These are phyloP conservation scores for Drosophila fungiperda DNA, from an alignment of 2,888 invertebrate species.

Conservation along the genomic window DNA sequence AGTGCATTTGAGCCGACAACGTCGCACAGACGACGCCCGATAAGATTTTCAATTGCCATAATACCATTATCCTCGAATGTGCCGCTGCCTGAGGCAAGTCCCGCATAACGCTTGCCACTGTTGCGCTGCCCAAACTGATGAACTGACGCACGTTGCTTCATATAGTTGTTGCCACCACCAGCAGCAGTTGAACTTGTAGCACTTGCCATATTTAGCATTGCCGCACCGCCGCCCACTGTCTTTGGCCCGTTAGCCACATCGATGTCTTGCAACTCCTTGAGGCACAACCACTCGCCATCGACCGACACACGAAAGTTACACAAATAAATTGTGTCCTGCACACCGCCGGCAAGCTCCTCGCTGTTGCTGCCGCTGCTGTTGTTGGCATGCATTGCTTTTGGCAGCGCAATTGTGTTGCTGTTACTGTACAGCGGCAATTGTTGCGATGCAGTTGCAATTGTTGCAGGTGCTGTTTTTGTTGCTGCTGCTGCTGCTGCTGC, in stretches of 20 bases:
- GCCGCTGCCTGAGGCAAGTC: slow-evolving; percentile 58
- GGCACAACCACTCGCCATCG: slow-evolving; percentile 98
- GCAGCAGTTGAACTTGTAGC: slow-evolving; percentile 10
- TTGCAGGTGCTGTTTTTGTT: slow-evolving; percentile 28
- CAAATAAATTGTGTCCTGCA: slow-evolving; percentile 97
- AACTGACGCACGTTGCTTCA: slow-evolving; percentile 50
- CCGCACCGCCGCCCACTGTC: slow-evolving; percentile 61
- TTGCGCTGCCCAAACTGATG: slow-evolving; percentile 70
- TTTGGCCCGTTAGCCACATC: slow-evolving; percentile 87
- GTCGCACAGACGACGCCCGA: slow-evolving; percentile 82
- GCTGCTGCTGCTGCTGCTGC: slow-evolving; percentile 55
- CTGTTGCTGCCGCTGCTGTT: slow-evolving; percentile 56
- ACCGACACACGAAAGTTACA: slow-evolving; percentile 99
- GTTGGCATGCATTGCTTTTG: slow-evolving; percentile 85
- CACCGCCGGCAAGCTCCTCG: slow-evolving; percentile 87
- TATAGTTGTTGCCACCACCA: slow-evolving; percentile 14
- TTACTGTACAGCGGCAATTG: slow-evolving; percentile 64
- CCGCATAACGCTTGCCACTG: slow-evolving; percentile 74
- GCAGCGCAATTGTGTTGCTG: slow-evolving; percentile 83
- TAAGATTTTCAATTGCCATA: slow-evolving; percentile 84
- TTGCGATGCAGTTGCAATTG: slow-evolving; percentile 5
- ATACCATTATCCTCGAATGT: slow-evolving; percentile 83
- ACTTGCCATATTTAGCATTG: slow-evolving; percentile 31
- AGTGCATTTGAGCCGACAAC: slow-evolving; percentile 76
- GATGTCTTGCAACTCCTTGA: slow-evolving; percentile 97